Conservation (phyloP, 1,140 invertebrate genomes). For the Saccostrea glomerata region DNA sequence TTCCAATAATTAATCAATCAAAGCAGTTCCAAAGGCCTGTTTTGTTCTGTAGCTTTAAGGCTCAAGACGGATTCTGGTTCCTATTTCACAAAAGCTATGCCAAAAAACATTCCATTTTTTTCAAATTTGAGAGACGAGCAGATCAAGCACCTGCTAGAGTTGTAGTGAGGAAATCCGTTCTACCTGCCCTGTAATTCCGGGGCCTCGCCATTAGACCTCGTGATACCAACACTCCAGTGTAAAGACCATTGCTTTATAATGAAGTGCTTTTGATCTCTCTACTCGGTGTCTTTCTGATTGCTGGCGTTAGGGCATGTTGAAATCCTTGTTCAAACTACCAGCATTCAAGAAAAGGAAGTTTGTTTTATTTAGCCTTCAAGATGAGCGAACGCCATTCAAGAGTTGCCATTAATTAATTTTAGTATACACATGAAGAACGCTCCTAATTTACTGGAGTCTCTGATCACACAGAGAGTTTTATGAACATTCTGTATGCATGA, state of each 20-base stretch:
- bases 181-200: not conserved
- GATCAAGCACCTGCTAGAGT: slow-evolving; percentile 3
- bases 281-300: not conserved
- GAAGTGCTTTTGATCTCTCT: not conserved
- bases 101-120: slow-evolving; percentile 35
- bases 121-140: slow-evolving; percentile 9
- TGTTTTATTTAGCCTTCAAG: slow-evolving; percentile 4
- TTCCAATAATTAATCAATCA: slow-evolving; percentile 1
- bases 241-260: slow-evolving; percentile 7
- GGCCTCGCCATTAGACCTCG: not conserved
- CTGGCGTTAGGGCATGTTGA: slow-evolving; percentile 18
- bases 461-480: not conserved
- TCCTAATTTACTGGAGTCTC: not conserved
- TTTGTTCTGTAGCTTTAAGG: not conserved
- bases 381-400: slow-evolving; percentile 27
- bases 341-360: not conserved
- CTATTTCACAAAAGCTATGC: not conserved
- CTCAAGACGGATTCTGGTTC: not conserved
- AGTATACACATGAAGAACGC: slow-evolving; percentile 1
- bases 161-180: not conserved
- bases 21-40: not conserved
- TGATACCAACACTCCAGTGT: not conserved
- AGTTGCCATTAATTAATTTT: slow-evolving; percentile 32
- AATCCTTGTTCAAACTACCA: slow-evolving; percentile 3
- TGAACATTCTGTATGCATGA: not conserved